Evolutionary conservation across 2,113 vertebrate genomes (phyloP).

Genomic region (Casuarius casuarius): DNA sequence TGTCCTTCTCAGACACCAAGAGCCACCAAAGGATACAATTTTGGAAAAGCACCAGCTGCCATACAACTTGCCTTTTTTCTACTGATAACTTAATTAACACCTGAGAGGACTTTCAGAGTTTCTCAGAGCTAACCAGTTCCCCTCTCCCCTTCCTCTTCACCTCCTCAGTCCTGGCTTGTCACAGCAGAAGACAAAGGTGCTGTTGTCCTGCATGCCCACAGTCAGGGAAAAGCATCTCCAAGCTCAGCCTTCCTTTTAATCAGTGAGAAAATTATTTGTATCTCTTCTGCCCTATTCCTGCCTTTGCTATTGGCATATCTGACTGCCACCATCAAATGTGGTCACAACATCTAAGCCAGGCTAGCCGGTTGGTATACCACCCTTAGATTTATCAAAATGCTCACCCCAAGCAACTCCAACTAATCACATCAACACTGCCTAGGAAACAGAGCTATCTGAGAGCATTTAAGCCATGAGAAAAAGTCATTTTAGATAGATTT

Average conservation of each 20-base stretch:
- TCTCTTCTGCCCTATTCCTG: background rate
- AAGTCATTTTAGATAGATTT: background rate
- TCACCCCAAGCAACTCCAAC: background rate
- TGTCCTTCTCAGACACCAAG: background rate
- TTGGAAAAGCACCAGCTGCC: background rate
- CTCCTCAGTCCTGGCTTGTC: background rate
- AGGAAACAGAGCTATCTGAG: background rate
- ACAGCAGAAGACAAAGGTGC: background rate
- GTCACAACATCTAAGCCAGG: fast-evolving
- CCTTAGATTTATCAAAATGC: background rate
- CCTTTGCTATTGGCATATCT: background rate
- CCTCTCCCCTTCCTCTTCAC: background rate
- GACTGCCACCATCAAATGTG: background rate
- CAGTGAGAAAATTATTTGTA: background rate
- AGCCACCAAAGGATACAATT: background rate
- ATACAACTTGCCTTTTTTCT: background rate
- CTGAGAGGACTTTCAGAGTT: background rate
- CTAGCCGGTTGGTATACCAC: fast-evolving
- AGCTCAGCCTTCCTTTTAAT: background rate
- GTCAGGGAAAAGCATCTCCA: background rate
- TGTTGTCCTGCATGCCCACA: background rate
- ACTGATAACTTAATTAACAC: background rate
- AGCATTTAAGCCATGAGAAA: background rate
- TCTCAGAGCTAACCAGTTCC: background rate
- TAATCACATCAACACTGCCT: background rate